Evolutionary conservation across 2,888 invertebrate species (phyloP).

Genomic region (Tryphoninae sp.): DNA sequence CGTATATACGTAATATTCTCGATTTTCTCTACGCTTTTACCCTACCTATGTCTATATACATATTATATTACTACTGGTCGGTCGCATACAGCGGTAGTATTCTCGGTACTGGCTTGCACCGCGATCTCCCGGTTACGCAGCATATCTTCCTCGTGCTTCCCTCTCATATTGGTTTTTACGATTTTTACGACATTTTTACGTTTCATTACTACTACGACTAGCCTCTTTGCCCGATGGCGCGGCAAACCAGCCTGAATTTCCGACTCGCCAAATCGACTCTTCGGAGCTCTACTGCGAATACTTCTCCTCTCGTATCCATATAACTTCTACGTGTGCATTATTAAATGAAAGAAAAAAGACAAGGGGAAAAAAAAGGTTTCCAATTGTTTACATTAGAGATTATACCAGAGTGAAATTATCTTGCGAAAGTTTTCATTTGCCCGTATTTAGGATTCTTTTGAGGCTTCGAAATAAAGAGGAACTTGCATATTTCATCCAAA

Average conservation of each 20-base stretch:
- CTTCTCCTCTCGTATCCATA: conserved; percentile 11
- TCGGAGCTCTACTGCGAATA: conserved; percentile 17
- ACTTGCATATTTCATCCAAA: not conserved
- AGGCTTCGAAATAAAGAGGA: not conserved
- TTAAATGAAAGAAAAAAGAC: conserved; percentile 5
- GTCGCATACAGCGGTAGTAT: conserved; percentile 27
- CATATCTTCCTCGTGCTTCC: conserved; percentile 49
- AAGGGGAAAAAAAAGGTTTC: not conserved
- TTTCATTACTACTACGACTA: conserved; percentile 67
- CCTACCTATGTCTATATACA: not conserved
- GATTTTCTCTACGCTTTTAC: conserved; percentile 53
- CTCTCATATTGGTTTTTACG: conserved; percentile 70
- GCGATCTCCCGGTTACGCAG: conserved; percentile 40
- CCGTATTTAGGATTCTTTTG: not conserved
- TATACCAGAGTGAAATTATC: not conserved
- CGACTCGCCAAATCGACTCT: conserved; percentile 48
- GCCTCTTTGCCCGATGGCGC: conserved; percentile 62
- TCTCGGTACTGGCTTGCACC: conserved; percentile 14
- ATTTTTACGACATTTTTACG: conserved; percentile 71
- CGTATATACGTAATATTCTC: conserved; percentile 40
- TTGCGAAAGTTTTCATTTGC: not conserved
- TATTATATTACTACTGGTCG: conserved; percentile 44
- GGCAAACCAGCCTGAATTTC: conserved; percentile 56
- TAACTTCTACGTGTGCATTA: conserved; percentile 28
- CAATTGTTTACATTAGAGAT: not conserved